Base-by-base conservation (phyloP, 1,140 invertebrate species). In the Lasioglossum albipes region DNA sequence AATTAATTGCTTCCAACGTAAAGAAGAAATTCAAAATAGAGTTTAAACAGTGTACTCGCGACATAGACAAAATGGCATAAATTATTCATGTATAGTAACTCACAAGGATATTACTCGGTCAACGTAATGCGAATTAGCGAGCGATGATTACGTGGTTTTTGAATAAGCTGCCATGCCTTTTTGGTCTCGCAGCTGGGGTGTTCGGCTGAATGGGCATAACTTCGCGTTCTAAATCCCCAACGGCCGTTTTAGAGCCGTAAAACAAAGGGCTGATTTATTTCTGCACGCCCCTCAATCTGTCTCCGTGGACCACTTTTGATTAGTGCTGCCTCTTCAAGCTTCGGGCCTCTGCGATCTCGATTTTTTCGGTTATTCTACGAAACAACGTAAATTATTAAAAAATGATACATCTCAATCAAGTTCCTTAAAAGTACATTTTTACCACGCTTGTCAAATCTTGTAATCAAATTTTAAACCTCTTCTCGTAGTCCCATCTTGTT, bases 261-360 rank as follows among this genome's bases (percentile, higher is more conserved):
- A 89, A 92, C 91, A 92, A 92, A 89, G 84, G 87, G 81, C 87
- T 92, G 90, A 92, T 92, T 92, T 91, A 90, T 88, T 90, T 89
- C 84, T 84, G 75, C 82, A 89, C 86, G 88, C 88, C 89, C 84
- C 83, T 89, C 87, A 86, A 88, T 90, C 84, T 88, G 89, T 89
- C 89, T 89, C 90, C 71, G 82, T 31, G 88, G 91, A 89, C 90
- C 89, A 91, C 87, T 91, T 90, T 88, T 90, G 87, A 83, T 87
- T 86, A 79, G 81, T 79, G 73, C 72, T 85, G 73, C 77, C 86
- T 89, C 75, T 85, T 83, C 81, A 84, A 79, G 61, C 64, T 82
- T 79, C 76, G 36, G 52, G 64, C 36, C 36, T 36, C 36, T 5
- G 36, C 36, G 36, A 36, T 5, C 36, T 36, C 36, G 2, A 36